Evolutionary conservation across 2,113 vertebrate genomes (phyloP).

Genomic region (Spermophilus dauricus): DNA sequence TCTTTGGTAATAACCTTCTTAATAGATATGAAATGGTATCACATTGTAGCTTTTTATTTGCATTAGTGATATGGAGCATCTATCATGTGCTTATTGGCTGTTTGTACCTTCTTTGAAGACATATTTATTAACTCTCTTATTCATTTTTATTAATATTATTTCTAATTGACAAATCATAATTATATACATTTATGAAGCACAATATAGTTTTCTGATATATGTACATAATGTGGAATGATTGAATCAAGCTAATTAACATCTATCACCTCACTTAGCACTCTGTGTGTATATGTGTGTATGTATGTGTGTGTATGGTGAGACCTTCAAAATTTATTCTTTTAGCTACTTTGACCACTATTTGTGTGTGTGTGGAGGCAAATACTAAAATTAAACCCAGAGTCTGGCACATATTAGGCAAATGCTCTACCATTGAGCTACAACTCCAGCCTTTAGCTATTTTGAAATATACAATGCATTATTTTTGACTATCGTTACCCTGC

Average conservation of each 20-base stretch:
- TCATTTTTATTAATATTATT: not conserved
- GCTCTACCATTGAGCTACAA: too few relatives aligned
- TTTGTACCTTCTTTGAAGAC: not conserved
- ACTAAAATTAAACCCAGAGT: too few relatives aligned
- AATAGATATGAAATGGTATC: not conserved
- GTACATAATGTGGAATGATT: not conserved
- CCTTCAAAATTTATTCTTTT: not conserved
- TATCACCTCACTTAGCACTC: not conserved
- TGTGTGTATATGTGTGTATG: not conserved
- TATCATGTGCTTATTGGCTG: not conserved
- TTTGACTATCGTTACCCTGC: too few relatives aligned
- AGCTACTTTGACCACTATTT: too few relatives aligned
- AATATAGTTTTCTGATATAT: not conserved
- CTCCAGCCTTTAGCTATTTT: too few relatives aligned
- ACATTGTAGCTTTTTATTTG: not conserved
- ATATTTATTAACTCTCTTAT: not conserved
- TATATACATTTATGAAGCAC: not conserved
- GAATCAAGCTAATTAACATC: not conserved
- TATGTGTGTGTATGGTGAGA: too few relatives aligned
- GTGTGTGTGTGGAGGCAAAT: too few relatives aligned
- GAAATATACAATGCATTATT: not conserved
- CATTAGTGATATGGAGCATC: not conserved
- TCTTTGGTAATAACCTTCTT: not conserved
- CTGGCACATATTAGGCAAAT: too few relatives aligned
- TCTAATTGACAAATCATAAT: not conserved